Conservation (phyloP, 2,113 vertebrate genomes). For the Colinus virginianus region DNA sequence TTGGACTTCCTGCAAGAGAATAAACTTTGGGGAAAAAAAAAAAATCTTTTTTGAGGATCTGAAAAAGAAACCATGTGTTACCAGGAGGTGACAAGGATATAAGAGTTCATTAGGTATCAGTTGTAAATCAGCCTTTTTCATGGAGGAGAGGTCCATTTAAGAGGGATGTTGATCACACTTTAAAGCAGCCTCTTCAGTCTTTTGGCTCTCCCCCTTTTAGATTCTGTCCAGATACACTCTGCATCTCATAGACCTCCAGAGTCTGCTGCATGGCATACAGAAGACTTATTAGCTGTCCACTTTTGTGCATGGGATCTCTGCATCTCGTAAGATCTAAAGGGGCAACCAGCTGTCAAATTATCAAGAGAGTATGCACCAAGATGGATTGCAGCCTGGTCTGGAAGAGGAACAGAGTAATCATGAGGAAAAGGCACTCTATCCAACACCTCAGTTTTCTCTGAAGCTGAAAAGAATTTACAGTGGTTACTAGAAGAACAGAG, state of each 20-base stretch:
- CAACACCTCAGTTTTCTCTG: background rate
- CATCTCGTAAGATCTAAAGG: background rate
- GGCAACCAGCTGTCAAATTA: background rate
- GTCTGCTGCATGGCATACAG: background rate
- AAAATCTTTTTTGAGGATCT: background rate
- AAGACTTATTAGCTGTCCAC: background rate
- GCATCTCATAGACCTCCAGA: background rate
- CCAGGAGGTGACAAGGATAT: background rate
- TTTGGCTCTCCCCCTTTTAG: background rate
- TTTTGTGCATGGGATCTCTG: background rate
- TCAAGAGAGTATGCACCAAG: fast-evolving
- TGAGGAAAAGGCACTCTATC: background rate
- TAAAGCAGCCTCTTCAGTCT: background rate
- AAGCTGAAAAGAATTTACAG: fast-evolving
- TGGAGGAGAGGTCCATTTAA: background rate
- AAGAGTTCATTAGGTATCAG: background rate
- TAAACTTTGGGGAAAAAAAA: background rate
- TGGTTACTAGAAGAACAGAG: background rate
- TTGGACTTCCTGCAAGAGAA: background rate
- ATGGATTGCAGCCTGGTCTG: background rate
- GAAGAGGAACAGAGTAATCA: background rate
- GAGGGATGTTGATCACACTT: background rate
- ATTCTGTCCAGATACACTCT: background rate
- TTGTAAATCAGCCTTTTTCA: background rate
- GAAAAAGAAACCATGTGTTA: background rate